Evolutionary conservation across 2,113 vertebrate species (phyloP).

Genomic region (Pelmatolapia mariae): DNA sequence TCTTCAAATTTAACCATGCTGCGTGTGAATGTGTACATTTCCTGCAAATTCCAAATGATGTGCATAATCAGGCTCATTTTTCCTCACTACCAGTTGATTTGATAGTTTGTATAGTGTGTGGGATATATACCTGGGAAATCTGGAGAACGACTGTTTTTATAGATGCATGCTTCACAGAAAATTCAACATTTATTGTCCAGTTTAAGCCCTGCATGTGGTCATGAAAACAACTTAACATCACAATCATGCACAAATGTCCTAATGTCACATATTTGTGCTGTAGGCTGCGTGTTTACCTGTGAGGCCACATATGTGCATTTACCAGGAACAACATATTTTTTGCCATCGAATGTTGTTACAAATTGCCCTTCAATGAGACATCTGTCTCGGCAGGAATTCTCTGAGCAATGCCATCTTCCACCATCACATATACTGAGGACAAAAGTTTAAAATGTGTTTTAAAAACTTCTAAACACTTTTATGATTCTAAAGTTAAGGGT

Average conservation of each 20-base stretch:
- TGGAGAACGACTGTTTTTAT: constrained; percentile 24
- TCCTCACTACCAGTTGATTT: not conserved
- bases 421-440: constrained; percentile 40
- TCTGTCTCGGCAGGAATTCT: constrained; percentile 15
- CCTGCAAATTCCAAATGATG: constrained; percentile 22
- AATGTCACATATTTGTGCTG: not conserved
- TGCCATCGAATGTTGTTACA: constrained; percentile 71
- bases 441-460: not conserved
- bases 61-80: not conserved
- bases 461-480: not conserved
- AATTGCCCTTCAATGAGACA: constrained; percentile 65
- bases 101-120: not conserved
- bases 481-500: fast-evolving
- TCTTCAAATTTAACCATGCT: constrained; percentile 29
- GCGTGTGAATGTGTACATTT: constrained; percentile 48
- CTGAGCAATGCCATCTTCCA: constrained; percentile 60
- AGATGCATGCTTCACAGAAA: not conserved
- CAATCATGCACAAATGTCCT: not conserved
- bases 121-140: constrained; percentile 45
- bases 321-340: constrained; percentile 52
- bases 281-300: constrained; percentile 20
- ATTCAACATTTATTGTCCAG: constrained; percentile 47
- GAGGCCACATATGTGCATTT: constrained; percentile 63
- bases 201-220: constrained; percentile 9
- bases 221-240: not conserved